These are phyloP conservation scores for Acipenser ruthenus DNA, from an alignment of 2,797 vertebrate species.

Conservation along the genomic window DNA sequence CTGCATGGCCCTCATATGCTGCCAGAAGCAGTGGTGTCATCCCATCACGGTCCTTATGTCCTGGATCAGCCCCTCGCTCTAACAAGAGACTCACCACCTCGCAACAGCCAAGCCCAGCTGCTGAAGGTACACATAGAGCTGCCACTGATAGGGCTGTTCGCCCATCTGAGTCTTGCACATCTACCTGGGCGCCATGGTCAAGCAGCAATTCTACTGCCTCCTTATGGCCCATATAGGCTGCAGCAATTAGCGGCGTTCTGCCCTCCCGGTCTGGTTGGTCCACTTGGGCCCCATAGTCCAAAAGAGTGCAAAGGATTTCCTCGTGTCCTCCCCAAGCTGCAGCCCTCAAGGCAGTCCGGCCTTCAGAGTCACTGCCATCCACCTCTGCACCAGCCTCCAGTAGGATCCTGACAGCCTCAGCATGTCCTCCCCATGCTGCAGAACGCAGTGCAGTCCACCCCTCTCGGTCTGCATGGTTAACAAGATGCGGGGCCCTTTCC, in stretches of 20 bases:
- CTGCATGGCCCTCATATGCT: conserved; percentile 65
- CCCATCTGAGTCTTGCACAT: conserved; percentile 59
- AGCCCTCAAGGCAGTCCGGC: conserved; percentile 66
- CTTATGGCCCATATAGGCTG: conserved; percentile 73
- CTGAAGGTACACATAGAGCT: conserved; percentile 60
- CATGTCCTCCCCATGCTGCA: conserved; percentile 68
- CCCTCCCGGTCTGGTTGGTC: conserved; percentile 60
- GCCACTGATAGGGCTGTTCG: conserved; percentile 67
- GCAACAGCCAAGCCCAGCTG: conserved; percentile 49
- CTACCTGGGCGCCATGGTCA: conserved; percentile 49
- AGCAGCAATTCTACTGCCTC: conserved; percentile 58
- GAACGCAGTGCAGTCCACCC: conserved; percentile 72
- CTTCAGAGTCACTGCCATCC: conserved; percentile 59
- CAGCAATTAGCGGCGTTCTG: conserved; percentile 66
- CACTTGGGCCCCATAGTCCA: conserved; percentile 53
- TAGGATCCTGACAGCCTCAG: conserved; percentile 53
- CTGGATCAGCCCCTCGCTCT: conserved; percentile 59
- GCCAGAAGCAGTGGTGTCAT: conserved; percentile 69
- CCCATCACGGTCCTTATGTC: conserved; percentile 62
- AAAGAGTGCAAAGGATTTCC: conserved; percentile 53
- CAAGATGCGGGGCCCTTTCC: conserved; percentile 24
- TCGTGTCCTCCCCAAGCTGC: conserved; percentile 74
- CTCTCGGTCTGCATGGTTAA: conserved; percentile 61
- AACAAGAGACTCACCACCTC: conserved; percentile 61
- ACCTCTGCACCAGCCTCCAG: conserved; percentile 62